Percentiles rank a stretch among this genome's conserved stretches.
These are phyloP conservation scores for Lasiurus cinereus DNA, from an alignment of 2,113 vertebrate genomes.

Conservation along the genomic window DNA sequence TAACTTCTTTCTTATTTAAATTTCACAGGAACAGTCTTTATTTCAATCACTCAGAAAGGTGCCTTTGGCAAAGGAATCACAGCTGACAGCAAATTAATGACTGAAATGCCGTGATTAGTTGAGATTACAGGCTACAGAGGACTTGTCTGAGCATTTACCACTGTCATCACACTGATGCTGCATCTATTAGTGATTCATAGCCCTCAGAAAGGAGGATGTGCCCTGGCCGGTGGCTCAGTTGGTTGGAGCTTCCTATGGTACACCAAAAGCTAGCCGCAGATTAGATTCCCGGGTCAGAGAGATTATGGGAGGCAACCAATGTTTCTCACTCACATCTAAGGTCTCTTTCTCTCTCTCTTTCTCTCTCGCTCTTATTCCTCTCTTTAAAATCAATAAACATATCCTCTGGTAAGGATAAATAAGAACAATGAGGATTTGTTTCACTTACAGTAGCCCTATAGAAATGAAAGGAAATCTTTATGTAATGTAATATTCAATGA, in stretches of 20 bases:
- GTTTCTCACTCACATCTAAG: neutral
- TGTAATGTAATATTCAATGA: slow-evolving; percentile 61
- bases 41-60: slow-evolving; percentile 86
- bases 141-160: slow-evolving; percentile 82
- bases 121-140: slow-evolving; percentile 87
- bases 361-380: neutral
- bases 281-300: neutral
- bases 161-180: slow-evolving; percentile 84
- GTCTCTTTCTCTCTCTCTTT: neutral
- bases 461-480: slow-evolving; percentile 49
- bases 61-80: slow-evolving; percentile 83
- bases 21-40: slow-evolving; percentile 84
- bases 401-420: neutral
- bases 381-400: neutral
- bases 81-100: slow-evolving; percentile 91
- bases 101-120: slow-evolving; percentile 87
- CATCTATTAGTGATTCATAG: slow-evolving; percentile 87
- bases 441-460: slow-evolving; percentile 52
- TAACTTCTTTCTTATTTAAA: slow-evolving; percentile 80
- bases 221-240: neutral
- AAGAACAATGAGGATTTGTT: slow-evolving; percentile 45
- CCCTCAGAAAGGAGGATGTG: slow-evolving; percentile 75
- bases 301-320: neutral
- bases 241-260: neutral
- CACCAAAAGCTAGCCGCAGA: neutral